Base-by-base conservation (phyloP, 2,113 vertebrate species). In the Danionella cerebrum region DNA sequence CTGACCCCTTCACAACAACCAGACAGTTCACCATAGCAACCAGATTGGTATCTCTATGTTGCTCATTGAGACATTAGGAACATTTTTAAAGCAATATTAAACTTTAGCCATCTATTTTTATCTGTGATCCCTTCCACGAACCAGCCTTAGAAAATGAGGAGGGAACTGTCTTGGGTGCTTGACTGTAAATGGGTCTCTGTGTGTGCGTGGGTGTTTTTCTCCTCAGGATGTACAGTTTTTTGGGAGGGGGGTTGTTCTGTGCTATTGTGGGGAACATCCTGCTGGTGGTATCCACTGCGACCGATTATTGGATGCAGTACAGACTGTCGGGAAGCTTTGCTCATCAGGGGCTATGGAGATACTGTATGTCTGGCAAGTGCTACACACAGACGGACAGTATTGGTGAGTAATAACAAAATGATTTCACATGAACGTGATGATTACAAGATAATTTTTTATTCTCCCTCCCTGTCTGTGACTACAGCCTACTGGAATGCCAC, bases 281-380 rank as follows among this genome's bases (percentile, higher is more conserved):
- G 44, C 71, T 95, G 80, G 88, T 90, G 79, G 91, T 93, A 51
- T 91, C 92, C 67, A 91, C 90, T 0, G 92, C 90, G 0, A 95
- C 93, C 0, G 93, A 94, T 79, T 93, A 92, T 83, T 95, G 93
- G 93, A 93, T 94, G 92, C 93, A 94, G 79, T 92, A 93, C 72
- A 88, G 90, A 25, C 76, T 94, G 69, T 92, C 91, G 0, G 90
- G 92, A 36, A 83, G 89, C 72, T 90, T 94, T 0, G 91, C 92
- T 59, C 91, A 94, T 75, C 93, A 94, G 83, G 92, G 93, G 14
- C 84, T 95, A 65, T 95, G 93, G 93, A 87, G 91, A 4, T 94
- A 92, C 66, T 95, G 92, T 81, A 87, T 93, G 84, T 89, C 90
- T 2, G 86, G 79, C 41, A 95, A 92, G 75, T 95, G 93, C 75